Conservation (phyloP, 2,113 vertebrate genomes). For the Mormyrus iriodes region DNA sequence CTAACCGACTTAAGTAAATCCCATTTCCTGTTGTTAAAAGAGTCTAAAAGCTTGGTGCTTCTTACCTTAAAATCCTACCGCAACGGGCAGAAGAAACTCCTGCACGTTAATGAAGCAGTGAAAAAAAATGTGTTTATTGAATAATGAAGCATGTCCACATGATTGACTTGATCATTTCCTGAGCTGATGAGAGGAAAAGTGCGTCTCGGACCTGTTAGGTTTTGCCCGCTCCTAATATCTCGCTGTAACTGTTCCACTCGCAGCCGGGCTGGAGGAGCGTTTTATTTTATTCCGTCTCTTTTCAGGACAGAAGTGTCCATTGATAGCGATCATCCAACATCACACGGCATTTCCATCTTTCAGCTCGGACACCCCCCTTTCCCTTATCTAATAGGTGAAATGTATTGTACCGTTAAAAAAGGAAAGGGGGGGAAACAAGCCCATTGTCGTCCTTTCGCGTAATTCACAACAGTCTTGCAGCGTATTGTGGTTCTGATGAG, state of each 20-base stretch:
- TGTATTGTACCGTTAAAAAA: constrained; percentile 83
- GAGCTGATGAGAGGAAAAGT: constrained; percentile 77
- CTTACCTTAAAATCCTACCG: constrained; percentile 79
- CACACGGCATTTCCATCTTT: constrained; percentile 74
- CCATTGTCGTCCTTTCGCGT: constrained; percentile 83
- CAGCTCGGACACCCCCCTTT: constrained; percentile 86
- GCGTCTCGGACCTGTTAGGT: constrained; percentile 77
- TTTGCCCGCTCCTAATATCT: constrained; percentile 68
- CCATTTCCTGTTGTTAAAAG: constrained; percentile 35
- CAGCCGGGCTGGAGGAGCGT: constrained; percentile 66
- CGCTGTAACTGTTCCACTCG: constrained; percentile 72
- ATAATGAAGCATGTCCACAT: constrained; percentile 93
- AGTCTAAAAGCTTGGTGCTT: constrained; percentile 63
- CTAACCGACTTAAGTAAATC: constrained; percentile 64
- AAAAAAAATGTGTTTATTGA: constrained; percentile 77
- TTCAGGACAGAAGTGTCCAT: constrained; percentile 73
- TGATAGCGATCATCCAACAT: constrained; percentile 78
- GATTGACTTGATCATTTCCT: constrained; percentile 90
- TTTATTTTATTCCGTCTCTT: constrained; percentile 66
- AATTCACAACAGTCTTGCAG: constrained; percentile 87
- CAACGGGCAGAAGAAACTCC: constrained; percentile 75
- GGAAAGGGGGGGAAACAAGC: constrained; percentile 53
- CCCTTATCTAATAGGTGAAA: constrained; percentile 85
- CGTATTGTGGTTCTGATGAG: constrained; percentile 81
- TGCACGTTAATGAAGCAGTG: constrained; percentile 79